Base-by-base conservation (phyloP, 2,113 vertebrate species). In the Microtus richardsoni region DNA sequence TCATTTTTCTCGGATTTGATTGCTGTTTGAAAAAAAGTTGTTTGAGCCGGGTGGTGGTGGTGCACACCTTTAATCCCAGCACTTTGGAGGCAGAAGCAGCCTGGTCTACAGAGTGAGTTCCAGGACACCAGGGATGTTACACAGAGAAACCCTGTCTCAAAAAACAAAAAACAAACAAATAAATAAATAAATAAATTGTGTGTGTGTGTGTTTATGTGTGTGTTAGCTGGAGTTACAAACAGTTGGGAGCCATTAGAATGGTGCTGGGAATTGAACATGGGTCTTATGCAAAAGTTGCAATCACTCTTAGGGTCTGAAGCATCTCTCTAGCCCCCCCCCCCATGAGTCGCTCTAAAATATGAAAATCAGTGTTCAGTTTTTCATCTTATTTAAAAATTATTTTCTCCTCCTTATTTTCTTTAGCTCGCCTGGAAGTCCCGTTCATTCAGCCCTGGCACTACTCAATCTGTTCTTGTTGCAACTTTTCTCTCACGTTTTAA, bases 1-100 rank as follows among this genome's bases (percentile, higher is more conserved):
- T 87, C 75, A 93, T 58, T 79, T 70, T 91, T 41, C 79, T 96
- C 95, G 52, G 64, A 83, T 94, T 91, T 91, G 41, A 92, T 36
- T 94, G 64, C 30, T 84, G 89, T 66, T 95, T 21, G 11, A 66
- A 77, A 41, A 74, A 41, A 74, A 2, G 28, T 28, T 47, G 36
- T 58, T 58, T 58, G 19, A 58, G 58, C 19, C 58, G 2, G 58
- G 19, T 6, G 58, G 58, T 58, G 58, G 58, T 58, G 58, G 5
- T 7, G 58, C 58, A 58, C 58, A 58, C 58, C 58, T 58, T 58
- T 58, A 58, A 21, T 58, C 1, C 58, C 54, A 58, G 54, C 54
- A 58, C 19, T 58, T 58, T 58, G 54, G 54, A 58, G 17, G 54
- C 54, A 58, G 54, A 58, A 19, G 54, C 17, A 58, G 54, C 54